These are phyloP conservation scores for Axea sp. DNA, from an alignment of 2,888 invertebrate species.

Conservation along the genomic window DNA sequence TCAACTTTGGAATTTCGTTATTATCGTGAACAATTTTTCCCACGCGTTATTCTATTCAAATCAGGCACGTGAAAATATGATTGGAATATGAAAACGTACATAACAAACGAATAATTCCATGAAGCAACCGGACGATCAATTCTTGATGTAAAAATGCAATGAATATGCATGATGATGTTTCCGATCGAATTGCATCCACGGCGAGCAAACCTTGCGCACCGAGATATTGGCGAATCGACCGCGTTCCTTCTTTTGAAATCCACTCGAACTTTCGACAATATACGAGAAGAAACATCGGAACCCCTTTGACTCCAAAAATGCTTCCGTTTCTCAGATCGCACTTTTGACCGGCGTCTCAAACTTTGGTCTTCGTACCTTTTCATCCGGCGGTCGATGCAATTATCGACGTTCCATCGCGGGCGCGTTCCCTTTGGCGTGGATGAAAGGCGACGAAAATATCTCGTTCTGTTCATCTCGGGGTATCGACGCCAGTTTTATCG, in stretches of 20 bases:
- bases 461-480: conserved; percentile 10
- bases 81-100: conserved; percentile 34
- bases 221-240: conserved; percentile 18
- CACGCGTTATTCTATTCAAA: conserved; percentile 12
- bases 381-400: conserved; percentile 48
- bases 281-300: conserved; percentile 37
- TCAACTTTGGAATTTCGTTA: conserved; percentile 6
- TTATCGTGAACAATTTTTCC: neutral
- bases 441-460: conserved; percentile 46
- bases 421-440: conserved; percentile 11
- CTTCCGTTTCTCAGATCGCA: conserved; percentile 29
- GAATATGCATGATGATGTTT: conserved; percentile 43
- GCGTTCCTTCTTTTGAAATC: conserved; percentile 28
- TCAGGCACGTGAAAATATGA: conserved; percentile 11
- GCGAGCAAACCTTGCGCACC: neutral
- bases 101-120: conserved; percentile 43
- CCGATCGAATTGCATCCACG: conserved; percentile 14
- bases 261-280: conserved; percentile 38
- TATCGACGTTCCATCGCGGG: conserved; percentile 35
- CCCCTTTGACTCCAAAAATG: conserved; percentile 44
- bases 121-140: conserved; percentile 6
- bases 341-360: conserved; percentile 28
- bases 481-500: conserved; percentile 19
- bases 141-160: conserved; percentile 40
- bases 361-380: conserved; percentile 26